Percentiles rank a stretch among this genome's conserved stretches.
Conservation (phyloP, 2,113 vertebrate species). For the Salvelinus namaycush region DNA sequence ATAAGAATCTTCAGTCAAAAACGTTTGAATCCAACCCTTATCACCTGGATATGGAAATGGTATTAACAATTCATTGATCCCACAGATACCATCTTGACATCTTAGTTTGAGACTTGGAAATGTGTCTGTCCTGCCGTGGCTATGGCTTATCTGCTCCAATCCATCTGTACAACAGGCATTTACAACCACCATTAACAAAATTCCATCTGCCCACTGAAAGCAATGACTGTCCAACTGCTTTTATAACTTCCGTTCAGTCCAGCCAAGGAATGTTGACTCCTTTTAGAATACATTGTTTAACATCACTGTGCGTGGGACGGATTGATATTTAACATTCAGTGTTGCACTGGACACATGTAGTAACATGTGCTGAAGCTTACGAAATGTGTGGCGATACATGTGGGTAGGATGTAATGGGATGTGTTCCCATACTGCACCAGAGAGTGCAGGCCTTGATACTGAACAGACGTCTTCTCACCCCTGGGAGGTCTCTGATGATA, state of each 20-base stretch:
- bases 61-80: not conserved
- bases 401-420: slow-evolving; percentile 30
- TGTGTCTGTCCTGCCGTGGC: not conserved
- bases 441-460: slow-evolving; percentile 33
- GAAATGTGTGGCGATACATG: slow-evolving; percentile 14
- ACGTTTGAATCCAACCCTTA: not conserved
- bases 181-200: not conserved
- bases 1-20: slow-evolving; percentile 4
- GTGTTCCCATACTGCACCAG: slow-evolving; percentile 19
- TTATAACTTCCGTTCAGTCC: not conserved
- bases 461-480: slow-evolving; percentile 48
- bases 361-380: slow-evolving; percentile 1
- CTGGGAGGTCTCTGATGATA: slow-evolving; percentile 64
- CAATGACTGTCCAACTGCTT: slow-evolving; percentile 5
- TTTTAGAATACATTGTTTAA: not conserved
- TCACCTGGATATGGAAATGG: not conserved
- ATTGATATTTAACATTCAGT: slow-evolving; percentile 22
- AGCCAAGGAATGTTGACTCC: not conserved
- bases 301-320: not conserved
- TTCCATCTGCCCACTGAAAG: slow-evolving; percentile 18
- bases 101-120: slow-evolving; percentile 8
- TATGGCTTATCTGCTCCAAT: slow-evolving; percentile 12
- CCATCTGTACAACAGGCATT: slow-evolving; percentile 6
- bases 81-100: slow-evolving; percentile 7
- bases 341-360: not conserved